phyloP scores from a whole-genome alignment of 2,113 vertebrate species.

The Desmodus rotundus region DNA sequence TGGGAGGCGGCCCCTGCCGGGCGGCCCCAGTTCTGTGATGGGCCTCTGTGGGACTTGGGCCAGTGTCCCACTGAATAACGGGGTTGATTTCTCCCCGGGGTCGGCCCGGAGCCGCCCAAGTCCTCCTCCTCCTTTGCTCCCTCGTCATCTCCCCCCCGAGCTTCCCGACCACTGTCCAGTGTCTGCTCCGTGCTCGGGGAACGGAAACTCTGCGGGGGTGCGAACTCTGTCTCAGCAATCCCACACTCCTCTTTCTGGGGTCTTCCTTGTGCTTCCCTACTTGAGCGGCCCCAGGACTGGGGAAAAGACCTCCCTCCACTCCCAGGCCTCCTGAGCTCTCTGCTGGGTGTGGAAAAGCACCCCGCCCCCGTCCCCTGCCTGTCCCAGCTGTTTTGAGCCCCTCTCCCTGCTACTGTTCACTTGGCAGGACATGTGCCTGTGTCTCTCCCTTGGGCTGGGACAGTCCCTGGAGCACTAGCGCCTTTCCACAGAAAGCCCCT shows the following conservation, averaged over 20 bases:
- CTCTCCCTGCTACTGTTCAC: accelerated
- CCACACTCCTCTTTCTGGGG: too few species aligned
- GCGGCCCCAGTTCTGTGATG: not conserved
- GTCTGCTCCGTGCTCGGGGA: not conserved
- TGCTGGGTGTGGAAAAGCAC: too few species aligned
- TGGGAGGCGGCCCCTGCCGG: not conserved
- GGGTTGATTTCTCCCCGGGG: not conserved
- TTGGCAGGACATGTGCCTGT: not conserved
- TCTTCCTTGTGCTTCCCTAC: too few species aligned
- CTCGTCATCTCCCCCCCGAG: not conserved
- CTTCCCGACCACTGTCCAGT: not conserved
- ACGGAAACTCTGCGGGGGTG: not conserved
- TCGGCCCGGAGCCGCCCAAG: accelerated
- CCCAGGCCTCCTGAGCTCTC: not conserved
- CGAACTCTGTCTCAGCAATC: too few species aligned
- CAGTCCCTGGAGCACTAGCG: too few species aligned
- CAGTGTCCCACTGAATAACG: not conserved
- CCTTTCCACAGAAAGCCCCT: too few species aligned
- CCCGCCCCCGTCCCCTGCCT: not conserved
- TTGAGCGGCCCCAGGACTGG: not conserved
- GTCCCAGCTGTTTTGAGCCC: not conserved
- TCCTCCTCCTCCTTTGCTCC: not conserved
- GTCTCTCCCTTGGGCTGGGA: not conserved
- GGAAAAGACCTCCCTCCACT: too few species aligned
- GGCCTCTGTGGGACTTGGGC: not conserved